Evolutionary conservation across 2,888 invertebrate species (phyloP).

Genomic region (Plagiodera versicolora): DNA sequence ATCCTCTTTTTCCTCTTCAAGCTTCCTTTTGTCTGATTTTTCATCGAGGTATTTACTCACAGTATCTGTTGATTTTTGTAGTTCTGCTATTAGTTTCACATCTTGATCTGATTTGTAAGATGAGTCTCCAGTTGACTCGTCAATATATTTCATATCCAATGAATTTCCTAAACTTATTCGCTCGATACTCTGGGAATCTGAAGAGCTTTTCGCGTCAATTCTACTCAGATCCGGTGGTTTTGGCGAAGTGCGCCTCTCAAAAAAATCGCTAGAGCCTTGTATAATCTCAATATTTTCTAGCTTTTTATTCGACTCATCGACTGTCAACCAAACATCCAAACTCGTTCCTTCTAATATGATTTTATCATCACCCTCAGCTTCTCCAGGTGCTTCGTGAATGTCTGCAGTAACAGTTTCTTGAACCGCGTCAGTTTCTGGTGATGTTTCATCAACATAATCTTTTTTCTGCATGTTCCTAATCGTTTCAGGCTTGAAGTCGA

Average conservation of each 20-base stretch:
- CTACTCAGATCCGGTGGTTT: constrained; percentile 53
- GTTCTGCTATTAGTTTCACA: constrained; percentile 48
- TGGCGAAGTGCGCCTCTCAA: constrained; percentile 48
- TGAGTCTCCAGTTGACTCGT: constrained; percentile 53
- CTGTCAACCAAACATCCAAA: constrained; percentile 55
- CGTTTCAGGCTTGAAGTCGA: constrained; percentile 50
- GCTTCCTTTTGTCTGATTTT: constrained; percentile 46
- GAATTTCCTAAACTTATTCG: constrained; percentile 52
- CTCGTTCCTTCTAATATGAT: constrained; percentile 54
- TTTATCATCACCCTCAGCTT: constrained; percentile 40
- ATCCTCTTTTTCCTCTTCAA: constrained; percentile 57
- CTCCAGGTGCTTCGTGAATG: constrained; percentile 39
- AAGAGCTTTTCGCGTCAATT: constrained; percentile 52
- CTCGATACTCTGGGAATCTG: constrained; percentile 52
- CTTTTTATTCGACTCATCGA: constrained; percentile 49
- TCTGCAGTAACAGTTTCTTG: constrained; percentile 42
- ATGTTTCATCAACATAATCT: constrained; percentile 43
- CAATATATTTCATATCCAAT: constrained; percentile 54
- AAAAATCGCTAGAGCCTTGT: constrained; percentile 53
- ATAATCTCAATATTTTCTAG: constrained; percentile 50
- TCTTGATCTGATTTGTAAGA: constrained; percentile 53
- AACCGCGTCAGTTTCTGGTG: constrained; percentile 43
- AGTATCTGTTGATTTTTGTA: constrained; percentile 50
- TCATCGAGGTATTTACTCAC: constrained; percentile 48
- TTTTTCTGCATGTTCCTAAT: constrained; percentile 36